Evolutionary conservation across 2,888 invertebrate genomes (phyloP).

Genomic region (Oligia fasciuncula): DNA sequence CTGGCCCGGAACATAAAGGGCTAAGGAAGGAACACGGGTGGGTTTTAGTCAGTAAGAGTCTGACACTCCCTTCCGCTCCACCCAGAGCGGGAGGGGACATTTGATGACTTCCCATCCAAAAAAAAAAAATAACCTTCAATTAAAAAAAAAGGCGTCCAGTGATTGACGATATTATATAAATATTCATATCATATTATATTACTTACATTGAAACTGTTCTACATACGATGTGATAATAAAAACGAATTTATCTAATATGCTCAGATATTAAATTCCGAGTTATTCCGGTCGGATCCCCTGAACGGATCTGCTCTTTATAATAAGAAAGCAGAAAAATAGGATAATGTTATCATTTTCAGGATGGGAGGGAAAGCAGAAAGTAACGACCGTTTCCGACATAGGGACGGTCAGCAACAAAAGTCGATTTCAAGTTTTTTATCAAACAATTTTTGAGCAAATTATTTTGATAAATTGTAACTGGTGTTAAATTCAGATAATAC

Average conservation of each 20-base stretch:
- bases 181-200: not conserved
- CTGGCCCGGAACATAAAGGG: no score
- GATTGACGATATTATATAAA: no score
- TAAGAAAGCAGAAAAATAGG: not conserved
- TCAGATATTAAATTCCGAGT: constrained; percentile 32
- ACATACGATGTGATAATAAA: not conserved
- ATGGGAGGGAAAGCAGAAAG: constrained; percentile 23
- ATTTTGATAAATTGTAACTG: not conserved
- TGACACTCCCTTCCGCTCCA: no score
- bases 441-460: not conserved
- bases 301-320: not conserved
- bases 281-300: no score
- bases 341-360: constrained; percentile 48
- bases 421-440: not conserved
- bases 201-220: not conserved
- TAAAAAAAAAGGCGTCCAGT: no score
- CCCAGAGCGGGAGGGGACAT: no score
- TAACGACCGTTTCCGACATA: constrained; percentile 23
- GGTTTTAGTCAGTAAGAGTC: no score
- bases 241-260: not conserved
- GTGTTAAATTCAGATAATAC: not conserved
- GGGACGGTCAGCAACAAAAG: not conserved
- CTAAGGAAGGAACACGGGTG: no score
- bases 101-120: no score
- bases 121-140: no score